Evolutionary conservation across 2,113 vertebrate genomes (phyloP).

Genomic region (Anser brachyrhynchus): DNA sequence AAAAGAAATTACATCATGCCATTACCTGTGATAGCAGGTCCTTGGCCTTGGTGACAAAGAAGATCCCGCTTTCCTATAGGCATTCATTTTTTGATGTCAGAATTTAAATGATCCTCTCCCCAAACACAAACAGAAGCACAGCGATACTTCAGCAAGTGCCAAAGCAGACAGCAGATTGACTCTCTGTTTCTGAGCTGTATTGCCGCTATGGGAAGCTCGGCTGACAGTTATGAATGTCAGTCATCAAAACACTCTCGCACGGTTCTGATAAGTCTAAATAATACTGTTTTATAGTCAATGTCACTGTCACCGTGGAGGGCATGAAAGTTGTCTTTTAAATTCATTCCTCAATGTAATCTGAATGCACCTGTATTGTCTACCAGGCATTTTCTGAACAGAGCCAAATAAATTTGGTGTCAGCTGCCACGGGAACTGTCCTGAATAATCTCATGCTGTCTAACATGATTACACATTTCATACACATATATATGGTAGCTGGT

Average conservation of each 20-base stretch:
- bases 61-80: not conserved
- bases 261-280: constrained; percentile 26
- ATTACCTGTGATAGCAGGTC: not conserved
- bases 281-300: constrained; percentile 17
- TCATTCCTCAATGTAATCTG: constrained; percentile 1
- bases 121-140: not conserved
- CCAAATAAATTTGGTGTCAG: constrained; percentile 26
- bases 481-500: not conserved
- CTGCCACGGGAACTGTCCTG: not conserved
- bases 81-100: not conserved
- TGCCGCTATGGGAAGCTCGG: not conserved
- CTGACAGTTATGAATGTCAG: constrained; percentile 21
- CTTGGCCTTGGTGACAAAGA: not conserved
- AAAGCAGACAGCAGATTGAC: not conserved
- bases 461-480: not conserved
- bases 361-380: not conserved
- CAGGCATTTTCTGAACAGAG: not conserved
- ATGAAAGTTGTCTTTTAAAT: not conserved
- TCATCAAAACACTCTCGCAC: not conserved
- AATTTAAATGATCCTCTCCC: not conserved
- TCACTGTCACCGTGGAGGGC: not conserved
- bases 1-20: not conserved
- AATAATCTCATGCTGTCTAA: not conserved
- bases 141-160: not conserved
- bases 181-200: not conserved